A percentile compares a stretch with the other conserved stretches of the same genome.
phyloP scores from a whole-genome alignment of 2,797 vertebrate species.

The Pangasius larnaudii region DNA sequence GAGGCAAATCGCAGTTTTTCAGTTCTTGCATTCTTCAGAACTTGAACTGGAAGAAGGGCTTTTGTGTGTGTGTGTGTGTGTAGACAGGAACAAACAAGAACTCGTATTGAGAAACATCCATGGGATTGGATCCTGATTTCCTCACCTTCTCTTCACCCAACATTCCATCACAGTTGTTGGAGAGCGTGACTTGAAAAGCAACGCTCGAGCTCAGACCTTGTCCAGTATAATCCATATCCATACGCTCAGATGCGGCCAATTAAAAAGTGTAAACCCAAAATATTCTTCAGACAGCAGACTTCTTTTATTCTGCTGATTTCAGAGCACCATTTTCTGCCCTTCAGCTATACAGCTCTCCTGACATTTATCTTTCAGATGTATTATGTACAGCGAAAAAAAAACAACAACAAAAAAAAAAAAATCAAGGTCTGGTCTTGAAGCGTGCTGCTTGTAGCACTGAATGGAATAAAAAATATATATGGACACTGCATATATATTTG shows the following conservation, averaged over 20 bases:
- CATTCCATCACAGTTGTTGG: constrained; percentile 5
- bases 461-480: constrained; percentile 2
- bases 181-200: constrained; percentile 42
- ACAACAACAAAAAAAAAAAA: not conserved
- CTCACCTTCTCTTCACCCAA: constrained; percentile 50
- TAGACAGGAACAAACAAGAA: not conserved
- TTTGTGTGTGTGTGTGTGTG: not conserved
- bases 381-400: not conserved
- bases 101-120: constrained; percentile 15
- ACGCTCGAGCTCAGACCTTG: constrained; percentile 68
- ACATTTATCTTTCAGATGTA: not conserved
- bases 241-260: not conserved
- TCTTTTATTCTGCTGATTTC: not conserved
- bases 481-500: constrained; percentile 18
- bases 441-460: constrained; percentile 10
- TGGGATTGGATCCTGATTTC: constrained; percentile 42
- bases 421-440: constrained; percentile 13
- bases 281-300: not conserved
- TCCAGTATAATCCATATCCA: constrained; percentile 3
- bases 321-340: not conserved
- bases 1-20: no score
- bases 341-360: not conserved
- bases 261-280: not conserved
- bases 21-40: not conserved
- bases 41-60: not conserved